Evolutionary conservation across 2,888 invertebrate genomes (phyloP).

Genomic region (Dioctria linearis): DNA sequence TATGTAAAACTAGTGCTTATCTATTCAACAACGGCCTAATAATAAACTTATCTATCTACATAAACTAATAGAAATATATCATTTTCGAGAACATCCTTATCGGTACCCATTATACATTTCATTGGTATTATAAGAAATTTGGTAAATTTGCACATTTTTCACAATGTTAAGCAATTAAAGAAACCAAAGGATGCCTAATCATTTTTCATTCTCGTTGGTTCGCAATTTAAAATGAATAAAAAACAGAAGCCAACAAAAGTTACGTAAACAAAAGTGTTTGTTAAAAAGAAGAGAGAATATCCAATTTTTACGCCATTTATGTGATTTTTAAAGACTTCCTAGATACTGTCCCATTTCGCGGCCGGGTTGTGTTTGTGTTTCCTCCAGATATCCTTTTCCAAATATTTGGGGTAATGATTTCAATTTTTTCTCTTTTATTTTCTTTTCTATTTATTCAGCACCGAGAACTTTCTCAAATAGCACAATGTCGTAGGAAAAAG

Average conservation of each 20-base stretch:
- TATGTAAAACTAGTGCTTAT: too few species aligned
- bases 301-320: conserved; percentile 20
- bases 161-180: too few species aligned
- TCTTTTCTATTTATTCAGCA: conserved; percentile 43
- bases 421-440: conserved; percentile 59
- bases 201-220: too few species aligned
- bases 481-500: not conserved
- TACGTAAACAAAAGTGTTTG: not conserved
- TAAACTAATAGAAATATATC: too few species aligned
- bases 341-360: conserved; percentile 48
- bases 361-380: conserved; percentile 62
- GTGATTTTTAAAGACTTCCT: conserved; percentile 36
- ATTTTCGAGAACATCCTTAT: too few species aligned
- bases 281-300: not conserved
- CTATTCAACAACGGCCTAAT: too few species aligned
- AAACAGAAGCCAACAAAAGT: not conserved
- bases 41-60: too few species aligned
- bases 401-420: conserved; percentile 63
- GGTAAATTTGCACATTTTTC: too few species aligned
- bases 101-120: too few species aligned
- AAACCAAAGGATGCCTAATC: too few species aligned
- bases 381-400: conserved; percentile 63
- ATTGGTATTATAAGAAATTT: too few species aligned
- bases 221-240: too few species aligned
- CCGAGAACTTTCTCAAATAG: conserved; percentile 28